Percentiles rank a stretch among this genome's conserved stretches.
Evolutionary conservation across 2,797 vertebrate species (phyloP).

Genomic region (Nasua narica): DNA sequence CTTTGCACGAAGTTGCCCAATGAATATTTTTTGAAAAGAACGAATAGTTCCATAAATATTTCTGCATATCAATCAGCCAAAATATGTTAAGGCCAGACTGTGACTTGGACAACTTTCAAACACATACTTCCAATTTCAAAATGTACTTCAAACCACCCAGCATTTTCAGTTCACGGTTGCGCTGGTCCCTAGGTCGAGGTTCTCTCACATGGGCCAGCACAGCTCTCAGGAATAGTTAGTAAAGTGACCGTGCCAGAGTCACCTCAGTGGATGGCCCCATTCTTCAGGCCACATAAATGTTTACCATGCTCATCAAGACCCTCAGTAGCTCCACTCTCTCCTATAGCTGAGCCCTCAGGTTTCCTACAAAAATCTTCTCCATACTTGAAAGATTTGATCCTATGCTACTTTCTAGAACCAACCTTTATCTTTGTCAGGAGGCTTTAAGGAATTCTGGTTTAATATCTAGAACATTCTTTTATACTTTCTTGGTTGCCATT

Average conservation of each 20-base stretch:
- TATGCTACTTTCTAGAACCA: neutral
- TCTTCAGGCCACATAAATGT: neutral
- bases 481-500: neutral
- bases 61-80: constrained; percentile 40
- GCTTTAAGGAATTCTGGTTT: neutral
- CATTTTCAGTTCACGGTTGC: neutral
- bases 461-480: neutral
- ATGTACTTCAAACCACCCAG: neutral
- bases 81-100: constrained; percentile 40
- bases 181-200: neutral
- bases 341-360: neutral
- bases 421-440: neutral
- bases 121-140: constrained; percentile 36
- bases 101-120: constrained; percentile 49
- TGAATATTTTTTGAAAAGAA: constrained; percentile 50
- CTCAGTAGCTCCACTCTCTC: neutral
- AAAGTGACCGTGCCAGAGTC: neutral
- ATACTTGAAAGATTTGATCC: neutral
- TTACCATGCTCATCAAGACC: neutral
- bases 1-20: neutral
- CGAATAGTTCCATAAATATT: constrained; percentile 30
- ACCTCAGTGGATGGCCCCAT: neutral
- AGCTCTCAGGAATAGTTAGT: neutral
- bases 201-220: neutral
- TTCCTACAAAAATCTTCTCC: neutral